These are phyloP conservation scores for Aporophyla nigra DNA, from an alignment of 2,888 invertebrate genomes.

Conservation along the genomic window DNA sequence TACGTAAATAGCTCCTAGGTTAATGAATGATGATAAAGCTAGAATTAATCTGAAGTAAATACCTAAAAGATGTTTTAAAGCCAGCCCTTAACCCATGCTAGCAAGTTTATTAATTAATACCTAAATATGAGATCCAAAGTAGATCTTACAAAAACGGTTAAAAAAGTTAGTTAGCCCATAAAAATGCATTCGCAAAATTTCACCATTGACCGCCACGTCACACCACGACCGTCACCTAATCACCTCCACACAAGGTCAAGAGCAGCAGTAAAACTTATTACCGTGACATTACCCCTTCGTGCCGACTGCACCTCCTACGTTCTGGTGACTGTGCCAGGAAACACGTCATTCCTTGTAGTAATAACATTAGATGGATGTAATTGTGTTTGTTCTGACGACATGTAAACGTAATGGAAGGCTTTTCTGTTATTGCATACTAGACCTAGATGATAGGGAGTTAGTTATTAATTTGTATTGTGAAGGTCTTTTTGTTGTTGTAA, in stretches of 20 bases:
- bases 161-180: neutral
- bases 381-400: constrained; percentile 14
- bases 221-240: neutral
- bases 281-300: constrained; percentile 19
- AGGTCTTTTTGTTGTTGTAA: neutral
- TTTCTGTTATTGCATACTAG: neutral
- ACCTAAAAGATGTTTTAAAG: neutral
- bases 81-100: too few species aligned
- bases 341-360: constrained; percentile 30
- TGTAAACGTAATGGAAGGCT: neutral
- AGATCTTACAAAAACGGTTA: neutral
- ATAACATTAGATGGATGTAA: constrained; percentile 14
- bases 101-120: neutral
- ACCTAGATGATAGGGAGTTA: neutral
- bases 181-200: neutral
- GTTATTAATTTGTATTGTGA: neutral
- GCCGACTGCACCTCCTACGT: constrained; percentile 7
- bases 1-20: too few species aligned
- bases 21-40: neutral
- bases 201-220: neutral
- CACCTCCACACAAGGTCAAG: constrained; percentile 9
- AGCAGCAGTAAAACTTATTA: constrained; percentile 19
- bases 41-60: neutral
- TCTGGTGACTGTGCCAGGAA: constrained; percentile 16
- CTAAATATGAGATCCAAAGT: too few species aligned